Evolutionary conservation across 2,113 vertebrate species (phyloP), one percentile per base, ranked within the genome.

Genomic region (Sisor rabdophorus): DNA sequence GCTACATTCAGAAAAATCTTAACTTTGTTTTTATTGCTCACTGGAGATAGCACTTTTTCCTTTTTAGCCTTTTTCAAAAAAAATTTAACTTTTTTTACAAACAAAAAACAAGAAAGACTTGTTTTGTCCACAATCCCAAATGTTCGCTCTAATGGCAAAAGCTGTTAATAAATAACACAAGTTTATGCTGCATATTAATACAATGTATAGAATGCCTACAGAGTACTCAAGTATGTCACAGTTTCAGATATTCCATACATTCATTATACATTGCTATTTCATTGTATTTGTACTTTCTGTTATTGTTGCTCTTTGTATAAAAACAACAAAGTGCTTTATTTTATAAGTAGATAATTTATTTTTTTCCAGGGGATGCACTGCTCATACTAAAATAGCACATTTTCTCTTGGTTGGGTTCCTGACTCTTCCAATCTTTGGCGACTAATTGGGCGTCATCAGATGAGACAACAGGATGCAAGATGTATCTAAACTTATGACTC

Each of bases 1-100:
- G 36, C 58, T 71, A 61, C 58, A 76, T 73, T 15, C 56, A 53
- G 54, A 71, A 26, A 32, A 44, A 53, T 72, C 71, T 65, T 36
- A 63, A 59, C 58, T 71, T 26, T 15, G 30, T 24, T 70, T 78
- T 80, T 78, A 82, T 75, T 69, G 24, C 28, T 65, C 78, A 84
- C 72, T 77, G 61, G 83, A 77, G 80, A 82, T 73, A 32, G 19
- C 2, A 17, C 16, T 22, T 63, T 72, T 26, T 61, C 68, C 55
- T 61, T 63, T 75, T 44, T 48, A 63, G 44, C 24, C 15, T 47
- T 61, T 77, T 77, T 72, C 40, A 67, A 52, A 61, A 48, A 80
- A 64, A 54, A 22, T 30, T 13, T 56, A 71, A 56, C 64, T 64
- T 28, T 19, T 47, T 50, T 15, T 36, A 4, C 36, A 22, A 75